Evolutionary conservation across 2,797 vertebrate species (phyloP).

Genomic region (Falco concolor): DNA sequence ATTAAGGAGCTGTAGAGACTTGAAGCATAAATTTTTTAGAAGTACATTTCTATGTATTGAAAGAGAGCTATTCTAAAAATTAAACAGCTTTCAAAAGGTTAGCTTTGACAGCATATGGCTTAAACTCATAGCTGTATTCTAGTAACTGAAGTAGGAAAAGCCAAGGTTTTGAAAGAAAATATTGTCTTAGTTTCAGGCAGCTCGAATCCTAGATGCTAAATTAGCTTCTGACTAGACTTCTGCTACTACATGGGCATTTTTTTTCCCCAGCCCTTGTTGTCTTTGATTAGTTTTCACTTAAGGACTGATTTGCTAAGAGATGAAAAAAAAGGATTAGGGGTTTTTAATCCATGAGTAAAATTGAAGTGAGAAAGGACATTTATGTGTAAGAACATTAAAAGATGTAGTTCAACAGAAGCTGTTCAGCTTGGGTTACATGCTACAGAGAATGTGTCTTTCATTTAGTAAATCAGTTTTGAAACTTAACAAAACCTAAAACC

Average conservation of each 20-base stretch:
- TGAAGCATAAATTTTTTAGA: background rate
- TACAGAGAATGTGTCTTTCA: background rate
- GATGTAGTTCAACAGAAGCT: background rate
- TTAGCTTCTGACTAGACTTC: background rate
- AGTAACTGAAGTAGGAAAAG: background rate
- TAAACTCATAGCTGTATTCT: background rate
- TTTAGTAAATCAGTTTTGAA: background rate
- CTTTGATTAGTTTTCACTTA: background rate
- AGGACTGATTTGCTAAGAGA: background rate
- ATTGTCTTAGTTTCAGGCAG: background rate
- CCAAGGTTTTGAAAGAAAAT: background rate
- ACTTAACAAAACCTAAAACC: background rate
- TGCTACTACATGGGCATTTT: background rate
- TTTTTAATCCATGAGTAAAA: background rate
- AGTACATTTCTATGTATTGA: background rate
- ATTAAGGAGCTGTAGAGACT: background rate
- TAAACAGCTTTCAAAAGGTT: background rate
- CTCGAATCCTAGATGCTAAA: background rate
- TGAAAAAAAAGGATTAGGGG: background rate
- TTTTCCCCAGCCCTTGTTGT: background rate
- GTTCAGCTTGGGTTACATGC: background rate
- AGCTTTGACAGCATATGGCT: background rate
- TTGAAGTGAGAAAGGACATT: background rate
- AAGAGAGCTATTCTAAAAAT: background rate
- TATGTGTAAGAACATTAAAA: background rate